Percentiles rank a stretch among this genome's conserved stretches.
These are phyloP conservation scores for Dendrolimus pini DNA, from an alignment of 2,888 invertebrate species.

Conservation along the genomic window DNA sequence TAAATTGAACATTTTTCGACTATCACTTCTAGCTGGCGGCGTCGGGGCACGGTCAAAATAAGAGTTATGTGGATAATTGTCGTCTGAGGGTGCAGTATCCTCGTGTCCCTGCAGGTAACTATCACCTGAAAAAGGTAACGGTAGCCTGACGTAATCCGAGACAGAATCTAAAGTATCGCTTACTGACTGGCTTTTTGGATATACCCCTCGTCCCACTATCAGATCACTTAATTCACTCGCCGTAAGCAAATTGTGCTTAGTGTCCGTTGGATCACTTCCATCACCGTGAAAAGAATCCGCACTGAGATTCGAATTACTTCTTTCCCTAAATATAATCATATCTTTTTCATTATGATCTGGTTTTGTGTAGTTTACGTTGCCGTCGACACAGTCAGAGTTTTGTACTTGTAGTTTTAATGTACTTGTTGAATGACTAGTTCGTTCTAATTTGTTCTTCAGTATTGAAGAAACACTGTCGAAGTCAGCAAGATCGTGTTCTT, in stretches of 20 bases:
- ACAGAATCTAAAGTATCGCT: slow-evolving; percentile 92
- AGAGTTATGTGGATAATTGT: slow-evolving; percentile 64
- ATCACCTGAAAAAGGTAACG: slow-evolving; percentile 74
- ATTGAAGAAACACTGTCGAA: slow-evolving; percentile 71
- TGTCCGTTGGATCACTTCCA: slow-evolving; percentile 92
- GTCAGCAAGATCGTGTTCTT: slow-evolving; percentile 68
- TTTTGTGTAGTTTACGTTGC: slow-evolving; percentile 43
- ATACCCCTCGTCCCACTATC: slow-evolving; percentile 87
- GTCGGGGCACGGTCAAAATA: slow-evolving; percentile 79
- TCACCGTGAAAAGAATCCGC: slow-evolving; percentile 90
- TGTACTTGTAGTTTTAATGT: slow-evolving; percentile 37
- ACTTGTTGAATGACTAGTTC: slow-evolving; percentile 39
- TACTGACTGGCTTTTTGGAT: slow-evolving; percentile 84
- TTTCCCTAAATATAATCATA: slow-evolving; percentile 72
- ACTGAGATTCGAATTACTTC: slow-evolving; percentile 88
- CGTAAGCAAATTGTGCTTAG: slow-evolving; percentile 84
- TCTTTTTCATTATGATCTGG: slow-evolving; percentile 66
- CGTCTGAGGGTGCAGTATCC: slow-evolving; percentile 78
- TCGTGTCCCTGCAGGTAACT: slow-evolving; percentile 77
- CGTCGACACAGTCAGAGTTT: slow-evolving; percentile 72
- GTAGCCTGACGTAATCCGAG: slow-evolving; percentile 91
- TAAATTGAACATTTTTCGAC: slow-evolving; percentile 64
- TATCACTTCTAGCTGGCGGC: slow-evolving; percentile 83
- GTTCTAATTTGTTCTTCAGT: slow-evolving; percentile 69
- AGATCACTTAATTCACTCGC: slow-evolving; percentile 90